These are phyloP conservation scores for Pseudoips prasinana DNA, from an alignment of 2,888 invertebrate species.

Conservation along the genomic window DNA sequence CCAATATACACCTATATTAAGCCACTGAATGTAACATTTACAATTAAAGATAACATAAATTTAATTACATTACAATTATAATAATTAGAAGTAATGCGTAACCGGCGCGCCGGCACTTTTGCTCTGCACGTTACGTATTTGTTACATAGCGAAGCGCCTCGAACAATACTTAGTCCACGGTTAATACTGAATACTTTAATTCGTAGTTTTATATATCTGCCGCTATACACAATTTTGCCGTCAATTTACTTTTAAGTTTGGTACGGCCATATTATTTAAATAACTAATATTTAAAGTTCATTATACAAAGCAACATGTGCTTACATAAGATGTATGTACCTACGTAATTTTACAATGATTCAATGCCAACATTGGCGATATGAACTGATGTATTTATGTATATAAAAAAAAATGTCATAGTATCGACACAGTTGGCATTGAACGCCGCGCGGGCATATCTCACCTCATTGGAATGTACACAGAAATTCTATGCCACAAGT, in stretches of 20 bases:
- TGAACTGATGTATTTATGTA: neutral
- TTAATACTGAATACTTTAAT: conserved; percentile 65
- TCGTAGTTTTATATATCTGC: conserved; percentile 21
- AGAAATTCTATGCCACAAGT: conserved; percentile 22
- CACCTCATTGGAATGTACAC: conserved; percentile 30
- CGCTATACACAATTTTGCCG: conserved; percentile 25
- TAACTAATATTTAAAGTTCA: conserved; percentile 22
- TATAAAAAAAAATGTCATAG: neutral
- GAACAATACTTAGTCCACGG: conserved; percentile 47
- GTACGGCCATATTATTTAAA: conserved; percentile 13
- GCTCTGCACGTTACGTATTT: conserved; percentile 32
- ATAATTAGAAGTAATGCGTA: conserved; percentile 28
- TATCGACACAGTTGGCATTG: conserved; percentile 1
- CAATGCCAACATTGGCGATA: conserved; percentile 2
- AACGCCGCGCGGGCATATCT: conserved; percentile 18
- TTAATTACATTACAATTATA: conserved; percentile 45
- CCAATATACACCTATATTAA: conserved; percentile 64
- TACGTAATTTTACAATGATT: conserved; percentile 12
- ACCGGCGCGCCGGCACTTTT: conserved; percentile 27
- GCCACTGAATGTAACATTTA: conserved; percentile 65
- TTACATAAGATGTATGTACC: conserved; percentile 2
- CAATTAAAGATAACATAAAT: conserved; percentile 55
- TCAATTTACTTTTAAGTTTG: conserved; percentile 11
- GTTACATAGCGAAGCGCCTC: conserved; percentile 41
- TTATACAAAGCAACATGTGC: conserved; percentile 14